These are phyloP conservation scores for Loriculus beryllinus DNA, from an alignment of 2,797 vertebrate species.

Conservation along the genomic window DNA sequence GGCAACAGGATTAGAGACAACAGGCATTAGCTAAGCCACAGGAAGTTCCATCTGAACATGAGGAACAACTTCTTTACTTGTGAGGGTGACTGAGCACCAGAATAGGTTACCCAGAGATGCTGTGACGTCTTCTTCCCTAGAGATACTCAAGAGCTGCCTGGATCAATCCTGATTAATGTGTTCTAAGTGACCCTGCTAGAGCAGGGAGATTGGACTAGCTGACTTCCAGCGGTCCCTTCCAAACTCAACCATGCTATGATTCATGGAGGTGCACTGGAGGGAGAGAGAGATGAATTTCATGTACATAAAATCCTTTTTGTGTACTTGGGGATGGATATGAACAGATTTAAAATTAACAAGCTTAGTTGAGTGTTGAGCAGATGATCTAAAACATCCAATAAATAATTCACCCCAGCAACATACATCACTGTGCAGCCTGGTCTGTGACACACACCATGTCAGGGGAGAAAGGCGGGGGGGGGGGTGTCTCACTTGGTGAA, in stretches of 20 bases:
- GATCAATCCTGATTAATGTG: not conserved
- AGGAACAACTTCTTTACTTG: not conserved
- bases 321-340: slow-evolving; percentile 15
- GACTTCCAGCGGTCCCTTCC: not conserved
- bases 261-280: not conserved
- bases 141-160: not conserved
- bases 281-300: not conserved
- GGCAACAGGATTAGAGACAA: not conserved
- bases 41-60: not conserved
- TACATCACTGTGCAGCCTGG: slow-evolving; percentile 27
- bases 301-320: slow-evolving; percentile 29
- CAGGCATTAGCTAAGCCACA: not conserved
- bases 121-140: not conserved
- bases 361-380: slow-evolving; percentile 41
- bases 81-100: not conserved
- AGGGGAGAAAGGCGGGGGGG: no score
- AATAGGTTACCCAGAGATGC: not conserved
- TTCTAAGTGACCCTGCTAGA: not conserved
- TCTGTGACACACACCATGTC: not conserved
- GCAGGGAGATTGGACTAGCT: not conserved
- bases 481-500: not conserved
- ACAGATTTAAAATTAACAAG: slow-evolving; percentile 60
- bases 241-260: not conserved
- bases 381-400: slow-evolving; percentile 56
- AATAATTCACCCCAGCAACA: slow-evolving; percentile 66